Base-by-base conservation (phyloP, 30 jellyfish, hydroid and myxozoan species). In the Morbakka virulenta region DNA sequence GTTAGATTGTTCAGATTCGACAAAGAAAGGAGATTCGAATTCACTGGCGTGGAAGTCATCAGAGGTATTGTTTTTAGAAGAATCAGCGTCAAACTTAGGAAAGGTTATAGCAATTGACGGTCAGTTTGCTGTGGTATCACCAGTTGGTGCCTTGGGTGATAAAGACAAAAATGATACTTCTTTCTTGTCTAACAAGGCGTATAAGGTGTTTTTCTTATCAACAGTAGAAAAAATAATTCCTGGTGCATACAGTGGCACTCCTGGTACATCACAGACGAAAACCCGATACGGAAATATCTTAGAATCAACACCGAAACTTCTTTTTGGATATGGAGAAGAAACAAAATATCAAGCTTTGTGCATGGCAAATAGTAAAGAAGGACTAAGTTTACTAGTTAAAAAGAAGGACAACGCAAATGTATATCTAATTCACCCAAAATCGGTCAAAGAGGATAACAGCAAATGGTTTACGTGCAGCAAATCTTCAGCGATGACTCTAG, bases 391-490 rank as follows among this genome's bases (percentile, higher is more conserved):
- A 50, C 89, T 89, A 30, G 35, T 81, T 13, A 79, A 70, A 49
- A 77, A 94, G 73, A 50, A 28, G 47, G 24, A 72, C 34, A 94
- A 89, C 50, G 84, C 33, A 48, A 70, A 79, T 35, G 95, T 94
- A n/a, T 89, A 82, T 36, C 77, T 89, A 2, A 83, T 83, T 1
- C 87, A 73, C 35, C 95, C 97, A 0, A 65, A 62, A 29, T 72
- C 83, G 12, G 36, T 68, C 22, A 77, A 89, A 24, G 82, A 79
- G 17, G 93, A 83, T 57, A 72, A 87, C 79, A 69, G 93, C 36
- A 77, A 48, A 52, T 86, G 94, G 89, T 89, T 89, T 49, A 89
- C 97, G 30, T 89, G 94, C 53, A 78, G 89, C 50, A 48, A 73
- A 21, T 41, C 61, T 2, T 57, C 50, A 21, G 32, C 31, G 49